Conservation (phyloP, 2,888 invertebrate genomes). For the Tridacna gigas region DNA sequence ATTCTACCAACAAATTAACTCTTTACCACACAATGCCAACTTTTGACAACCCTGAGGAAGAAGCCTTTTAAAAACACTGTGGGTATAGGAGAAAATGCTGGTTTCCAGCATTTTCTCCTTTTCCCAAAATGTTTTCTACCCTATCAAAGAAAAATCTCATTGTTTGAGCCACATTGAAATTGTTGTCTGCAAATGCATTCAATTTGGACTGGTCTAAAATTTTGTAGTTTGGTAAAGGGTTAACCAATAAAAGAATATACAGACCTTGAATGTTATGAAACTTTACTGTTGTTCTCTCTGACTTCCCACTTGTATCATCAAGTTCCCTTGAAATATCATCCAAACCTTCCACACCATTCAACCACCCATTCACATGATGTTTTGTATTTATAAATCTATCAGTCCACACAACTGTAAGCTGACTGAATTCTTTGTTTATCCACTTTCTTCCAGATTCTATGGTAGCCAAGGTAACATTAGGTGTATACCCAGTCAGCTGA, state of each 20-base stretch:
- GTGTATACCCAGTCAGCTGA: slow-evolving; percentile 8
- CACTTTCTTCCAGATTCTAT: slow-evolving; percentile 40
- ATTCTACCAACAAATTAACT: no score
- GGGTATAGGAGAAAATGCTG: no score
- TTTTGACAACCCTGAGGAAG: no score
- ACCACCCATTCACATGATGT: slow-evolving; percentile 50
- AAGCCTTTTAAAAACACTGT: no score
- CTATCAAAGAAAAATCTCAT: no score
- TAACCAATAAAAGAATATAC: not conserved
- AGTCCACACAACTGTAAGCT: slow-evolving; percentile 46
- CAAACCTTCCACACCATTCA: slow-evolving; percentile 40
- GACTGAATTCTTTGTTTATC: slow-evolving; percentile 44
- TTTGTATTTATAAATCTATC: slow-evolving; percentile 55
- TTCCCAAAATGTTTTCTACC: no score
- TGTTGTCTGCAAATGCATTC: no score
- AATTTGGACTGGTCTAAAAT: no score
- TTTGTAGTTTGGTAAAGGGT: not conserved
- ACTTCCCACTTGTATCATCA: slow-evolving; percentile 47
- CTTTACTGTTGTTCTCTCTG: slow-evolving; percentile 23
- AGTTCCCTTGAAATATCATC: slow-evolving; percentile 30
- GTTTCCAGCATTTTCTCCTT: no score
- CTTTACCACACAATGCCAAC: no score
- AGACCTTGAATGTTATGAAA: slow-evolving; percentile 48
- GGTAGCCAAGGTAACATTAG: slow-evolving; percentile 27
- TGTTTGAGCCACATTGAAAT: no score